Evolutionary conservation across 2,113 vertebrate species (phyloP), one percentile per base, ranked within the genome.

Genomic region (Perca flavescens): DNA sequence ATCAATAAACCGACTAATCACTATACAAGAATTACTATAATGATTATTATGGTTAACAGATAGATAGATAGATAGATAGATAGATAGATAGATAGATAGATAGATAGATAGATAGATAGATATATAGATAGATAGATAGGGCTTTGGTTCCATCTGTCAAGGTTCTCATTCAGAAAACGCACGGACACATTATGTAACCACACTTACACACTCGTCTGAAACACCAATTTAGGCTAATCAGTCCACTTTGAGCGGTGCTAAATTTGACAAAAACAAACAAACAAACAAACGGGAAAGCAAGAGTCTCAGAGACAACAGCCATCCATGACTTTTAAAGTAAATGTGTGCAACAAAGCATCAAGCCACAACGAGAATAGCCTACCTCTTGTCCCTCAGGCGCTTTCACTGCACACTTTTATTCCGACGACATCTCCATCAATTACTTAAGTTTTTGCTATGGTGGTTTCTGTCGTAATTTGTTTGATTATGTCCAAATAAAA

Each of bases 101-200:
- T 56, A 40, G 65, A 76, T 65, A 56, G 78, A 82, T 62, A 77
- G 73, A 83, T 66, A 47, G 77, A 80, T 66, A 52, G 65, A 80
- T 77, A 75, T 72, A 79, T 79, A 74, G 70, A 70, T 61, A 31
- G 72, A 77, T 78, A 65, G n/a, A 74, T 49, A 57, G 19, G 54
- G 66, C 16, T 69, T 80, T 56, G 36, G 47, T 73, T 80, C 53
- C 77, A 87, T 86, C 83, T 88, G 71, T 78, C 77, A 81, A 56
- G 17, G 28, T 75, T 83, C 69, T 76, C 75, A 72, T 71, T 77
- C 80, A 68, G 56, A 77, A 74, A 87, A 85, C 58, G 65, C 79
- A 82, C 82, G 71, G 63, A 64, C 75, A 54, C 64, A 85, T 95
- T 92, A 94, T 72, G 85, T 91, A 95, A 93, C 72, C 57, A 78